These are phyloP conservation scores for Aurelia aurita DNA, from an alignment of 30 jellyfish, hydroid and myxozoan species.

Conservation along the genomic window DNA sequence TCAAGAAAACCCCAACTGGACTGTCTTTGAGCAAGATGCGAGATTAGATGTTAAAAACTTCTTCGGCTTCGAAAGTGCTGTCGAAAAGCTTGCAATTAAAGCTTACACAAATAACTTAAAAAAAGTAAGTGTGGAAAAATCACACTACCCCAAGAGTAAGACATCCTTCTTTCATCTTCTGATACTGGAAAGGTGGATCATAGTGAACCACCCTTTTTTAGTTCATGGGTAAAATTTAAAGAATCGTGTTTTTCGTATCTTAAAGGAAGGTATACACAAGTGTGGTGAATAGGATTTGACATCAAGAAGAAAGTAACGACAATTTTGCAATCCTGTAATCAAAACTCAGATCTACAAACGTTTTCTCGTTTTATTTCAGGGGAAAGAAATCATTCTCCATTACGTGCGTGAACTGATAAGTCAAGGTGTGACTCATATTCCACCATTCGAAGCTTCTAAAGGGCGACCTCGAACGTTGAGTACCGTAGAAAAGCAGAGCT, in stretches of 20 bases:
- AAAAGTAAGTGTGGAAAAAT: constrained; percentile 59
- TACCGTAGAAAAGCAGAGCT: constrained; percentile 72
- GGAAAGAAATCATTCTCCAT: constrained; percentile 85
- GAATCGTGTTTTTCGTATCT: too few species aligned
- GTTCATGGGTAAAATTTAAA: too few species aligned
- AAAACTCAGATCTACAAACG: too few species aligned
- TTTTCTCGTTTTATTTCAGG: constrained; percentile 56
- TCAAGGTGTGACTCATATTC: constrained; percentile 80
- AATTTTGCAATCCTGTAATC: too few species aligned
- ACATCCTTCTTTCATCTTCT: too few species aligned
- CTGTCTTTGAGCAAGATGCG: constrained; percentile 96
- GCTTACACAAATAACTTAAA: constrained; percentile 89
- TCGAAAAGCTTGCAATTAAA: constrained; percentile 89
- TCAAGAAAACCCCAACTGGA: constrained; percentile 92
- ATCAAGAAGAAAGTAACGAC: too few species aligned
- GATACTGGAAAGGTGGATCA: too few species aligned
- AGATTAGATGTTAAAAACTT: constrained; percentile 89
- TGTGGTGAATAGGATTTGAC: too few species aligned
- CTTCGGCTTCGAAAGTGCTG: constrained; percentile 96
- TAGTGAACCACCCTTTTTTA: too few species aligned
- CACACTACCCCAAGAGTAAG: too few species aligned
- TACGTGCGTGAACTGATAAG: constrained; percentile 70
- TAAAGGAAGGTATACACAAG: too few species aligned
- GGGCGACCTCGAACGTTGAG: constrained; percentile 94
- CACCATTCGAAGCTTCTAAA: constrained; percentile 76